These are phyloP conservation scores for Neosilurus mollespiculum DNA, from an alignment of 2,797 vertebrate species.

Conservation along the genomic window DNA sequence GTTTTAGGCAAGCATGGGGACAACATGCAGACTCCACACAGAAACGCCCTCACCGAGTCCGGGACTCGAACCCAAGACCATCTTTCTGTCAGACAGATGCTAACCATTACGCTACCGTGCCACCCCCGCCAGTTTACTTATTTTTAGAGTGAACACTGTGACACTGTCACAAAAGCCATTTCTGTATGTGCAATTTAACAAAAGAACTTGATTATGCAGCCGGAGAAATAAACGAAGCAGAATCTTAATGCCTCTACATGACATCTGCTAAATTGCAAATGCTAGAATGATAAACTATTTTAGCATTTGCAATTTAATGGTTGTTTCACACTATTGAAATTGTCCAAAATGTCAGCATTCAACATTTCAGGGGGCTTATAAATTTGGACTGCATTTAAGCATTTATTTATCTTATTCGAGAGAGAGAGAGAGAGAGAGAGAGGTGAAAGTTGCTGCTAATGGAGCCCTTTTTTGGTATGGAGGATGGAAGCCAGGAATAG, in stretches of 20 bases:
- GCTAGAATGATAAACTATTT: slow-evolving; percentile 8
- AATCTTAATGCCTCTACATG: slow-evolving; percentile 12
- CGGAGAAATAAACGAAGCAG: background rate
- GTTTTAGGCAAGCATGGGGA: too few relatives aligned
- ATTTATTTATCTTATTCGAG: slow-evolving; percentile 20
- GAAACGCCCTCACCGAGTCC: too few relatives aligned
- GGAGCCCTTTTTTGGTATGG: slow-evolving; percentile 63
- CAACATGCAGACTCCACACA: too few relatives aligned
- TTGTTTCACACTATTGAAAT: slow-evolving; percentile 5
- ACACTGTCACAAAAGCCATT: background rate
- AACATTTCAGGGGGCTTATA: background rate
- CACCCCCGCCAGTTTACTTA: background rate
- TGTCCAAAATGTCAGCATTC: slow-evolving; percentile 30
- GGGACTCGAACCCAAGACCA: too few relatives aligned
- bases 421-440: slow-evolving; percentile 12
- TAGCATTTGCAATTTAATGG: slow-evolving; percentile 22
- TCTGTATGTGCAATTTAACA: background rate
- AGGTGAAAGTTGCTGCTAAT: slow-evolving; percentile 53
- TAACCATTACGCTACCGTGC: too few relatives aligned
- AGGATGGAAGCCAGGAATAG: slow-evolving; percentile 61
- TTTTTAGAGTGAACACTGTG: background rate
- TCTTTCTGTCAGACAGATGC: too few relatives aligned
- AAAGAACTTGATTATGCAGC: background rate
- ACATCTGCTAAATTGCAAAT: slow-evolving; percentile 10
- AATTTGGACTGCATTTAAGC: background rate